Conservation (phyloP, 2,888 invertebrate genomes). For the Schrankia costaestrigalis region DNA sequence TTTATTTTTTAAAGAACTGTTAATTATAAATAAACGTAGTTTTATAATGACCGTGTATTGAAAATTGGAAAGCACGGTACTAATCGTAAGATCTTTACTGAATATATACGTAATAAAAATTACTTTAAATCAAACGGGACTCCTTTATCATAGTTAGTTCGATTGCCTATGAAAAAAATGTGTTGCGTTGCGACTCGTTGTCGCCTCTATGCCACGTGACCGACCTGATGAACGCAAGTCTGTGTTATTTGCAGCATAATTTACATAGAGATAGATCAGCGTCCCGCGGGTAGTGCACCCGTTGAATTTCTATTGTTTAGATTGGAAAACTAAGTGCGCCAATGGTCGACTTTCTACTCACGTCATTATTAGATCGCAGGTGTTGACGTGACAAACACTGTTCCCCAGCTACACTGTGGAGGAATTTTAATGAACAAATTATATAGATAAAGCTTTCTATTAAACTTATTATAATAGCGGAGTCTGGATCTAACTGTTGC, state of each 20-base stretch:
- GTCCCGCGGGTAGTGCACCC: conserved; percentile 75
- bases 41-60: too few species aligned
- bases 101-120: too few species aligned
- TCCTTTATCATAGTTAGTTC: conserved; percentile 28
- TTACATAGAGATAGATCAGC: conserved; percentile 78
- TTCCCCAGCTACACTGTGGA: background rate
- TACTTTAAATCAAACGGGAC: too few species aligned
- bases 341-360: conserved; percentile 70
- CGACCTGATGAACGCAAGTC: conserved; percentile 68
- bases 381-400: conserved; percentile 34
- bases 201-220: conserved; percentile 46
- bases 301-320: conserved; percentile 81
- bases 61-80: too few species aligned
- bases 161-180: conserved; percentile 38
- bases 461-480: conserved; percentile 42
- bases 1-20: background rate
- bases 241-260: conserved; percentile 75
- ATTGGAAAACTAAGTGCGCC: conserved; percentile 78
- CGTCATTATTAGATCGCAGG: conserved; percentile 68
- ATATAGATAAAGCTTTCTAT: too few species aligned
- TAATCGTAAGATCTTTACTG: too few species aligned
- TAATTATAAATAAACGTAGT: background rate
- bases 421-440: too few species aligned
- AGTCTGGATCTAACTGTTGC: too few species aligned
- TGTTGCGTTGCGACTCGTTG: conserved; percentile 27